Evolutionary conservation across 2,113 vertebrate genomes (phyloP), one percentile per base, ranked within the genome.

Genomic region (Lota lota): DNA sequence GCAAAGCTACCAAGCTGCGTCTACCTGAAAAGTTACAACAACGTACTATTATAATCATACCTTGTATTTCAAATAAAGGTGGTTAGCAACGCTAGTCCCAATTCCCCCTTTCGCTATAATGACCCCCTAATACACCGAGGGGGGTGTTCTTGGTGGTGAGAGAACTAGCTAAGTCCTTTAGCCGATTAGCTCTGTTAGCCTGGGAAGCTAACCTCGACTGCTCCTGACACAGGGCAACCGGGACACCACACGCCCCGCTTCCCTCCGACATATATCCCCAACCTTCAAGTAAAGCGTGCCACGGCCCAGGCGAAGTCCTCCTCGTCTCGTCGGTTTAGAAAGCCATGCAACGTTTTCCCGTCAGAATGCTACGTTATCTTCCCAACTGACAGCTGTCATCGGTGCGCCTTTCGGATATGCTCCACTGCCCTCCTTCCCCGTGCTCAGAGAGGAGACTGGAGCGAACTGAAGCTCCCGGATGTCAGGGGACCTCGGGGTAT

Each of bases 341-440:
- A 78, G 59, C 78, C 88, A 88, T 86, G 75, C n/a, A 68, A 57
- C 22, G 64, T 70, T 36, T 11, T 56, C 68, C 6, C 70, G 58
- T 79, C 68, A 51, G 22, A 33, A 21, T 22, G 71, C 79, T 79
- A 85, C 88, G 88, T 86, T 82, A 84, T 82, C 76, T 67, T 33
- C n/a, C 81, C 56, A 11, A 74, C 66, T 89, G 88, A 90, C 89
- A 90, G 88, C 89, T 90, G 88, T 89, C 86, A 90, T 85, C 86
- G 77, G 83, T 78, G 73, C 85, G 75, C 78, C 77, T 84, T 64
- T 77, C 75, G 68, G 24, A 11, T 47, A 8, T 47, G 40, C 2
- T 61, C 59, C 59, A 14, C 59, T 14, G 59, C 22, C 59, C 20
- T 1, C 20, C 53, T 33, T 22, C 51, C 22, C 51, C 18, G 11